These are phyloP conservation scores for Alouatta palliata DNA, from an alignment of 2,113 vertebrate genomes.

Conservation along the genomic window DNA sequence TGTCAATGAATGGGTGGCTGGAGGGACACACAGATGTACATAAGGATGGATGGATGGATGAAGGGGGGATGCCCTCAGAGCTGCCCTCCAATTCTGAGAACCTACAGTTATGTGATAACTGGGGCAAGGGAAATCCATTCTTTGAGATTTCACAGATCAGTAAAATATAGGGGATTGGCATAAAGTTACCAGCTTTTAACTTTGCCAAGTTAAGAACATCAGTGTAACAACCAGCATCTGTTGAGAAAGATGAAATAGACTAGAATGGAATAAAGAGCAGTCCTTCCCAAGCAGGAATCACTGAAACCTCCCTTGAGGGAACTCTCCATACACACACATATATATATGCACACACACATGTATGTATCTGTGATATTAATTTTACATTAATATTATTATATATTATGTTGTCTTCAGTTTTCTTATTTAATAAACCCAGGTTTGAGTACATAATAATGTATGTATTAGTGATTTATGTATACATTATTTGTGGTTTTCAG, in stretches of 20 bases:
- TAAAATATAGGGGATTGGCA: background rate
- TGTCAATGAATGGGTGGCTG: background rate
- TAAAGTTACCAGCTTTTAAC: background rate
- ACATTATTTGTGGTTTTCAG: background rate
- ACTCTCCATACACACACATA: no score
- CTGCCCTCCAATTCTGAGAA: background rate
- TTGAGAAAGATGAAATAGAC: conserved; percentile 13
- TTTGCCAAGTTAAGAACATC: background rate
- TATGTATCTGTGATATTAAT: background rate
- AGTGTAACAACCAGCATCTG: background rate
- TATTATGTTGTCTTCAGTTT: background rate
- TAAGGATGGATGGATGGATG: background rate
- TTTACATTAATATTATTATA: background rate
- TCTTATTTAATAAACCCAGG: background rate
- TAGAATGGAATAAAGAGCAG: background rate
- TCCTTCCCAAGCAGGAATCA: background rate
- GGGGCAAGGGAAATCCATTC: background rate
- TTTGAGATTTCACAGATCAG: background rate
- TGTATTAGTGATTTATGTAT: background rate
- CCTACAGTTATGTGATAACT: background rate
- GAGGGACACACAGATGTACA: background rate
- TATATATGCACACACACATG: rapidly evolving
- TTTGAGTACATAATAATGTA: background rate
- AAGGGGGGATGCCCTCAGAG: background rate
- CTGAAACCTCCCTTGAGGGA: background rate